Conservation (phyloP, 2,797 vertebrate genomes). For the Anguilla megastoma region DNA sequence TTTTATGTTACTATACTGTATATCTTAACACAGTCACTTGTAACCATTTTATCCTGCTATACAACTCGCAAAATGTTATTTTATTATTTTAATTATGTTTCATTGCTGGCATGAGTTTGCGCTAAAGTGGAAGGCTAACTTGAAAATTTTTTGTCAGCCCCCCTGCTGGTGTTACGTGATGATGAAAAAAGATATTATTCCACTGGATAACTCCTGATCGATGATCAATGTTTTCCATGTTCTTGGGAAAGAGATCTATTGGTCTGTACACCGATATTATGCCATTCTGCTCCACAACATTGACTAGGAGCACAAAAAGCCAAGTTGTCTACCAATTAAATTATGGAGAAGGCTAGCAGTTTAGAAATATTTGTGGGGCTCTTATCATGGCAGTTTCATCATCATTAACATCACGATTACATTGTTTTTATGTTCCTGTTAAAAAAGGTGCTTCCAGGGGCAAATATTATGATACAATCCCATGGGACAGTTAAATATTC, state of each 20-base stretch:
- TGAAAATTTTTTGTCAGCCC: neutral
- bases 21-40: neutral
- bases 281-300: neutral
- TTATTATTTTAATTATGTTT: too few relatives aligned
- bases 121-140: too few relatives aligned
- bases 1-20: too few relatives aligned
- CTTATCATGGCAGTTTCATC: neutral
- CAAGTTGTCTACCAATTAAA: neutral
- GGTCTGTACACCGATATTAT: neutral
- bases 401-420: neutral
- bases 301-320: neutral
- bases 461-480: neutral
- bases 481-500: neutral
- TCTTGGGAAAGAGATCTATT: neutral
- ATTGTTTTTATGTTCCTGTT: conserved; percentile 1
- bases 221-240: neutral
- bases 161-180: neutral
- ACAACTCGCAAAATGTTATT: too few relatives aligned
- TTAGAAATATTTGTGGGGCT: neutral
- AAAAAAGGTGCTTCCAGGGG: neutral
- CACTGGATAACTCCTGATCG: neutral
- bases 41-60: neutral
- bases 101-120: too few relatives aligned
- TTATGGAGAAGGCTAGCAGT: neutral
- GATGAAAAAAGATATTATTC: neutral